A percentile compares a stretch with the other conserved stretches of the same genome.
phyloP scores from a whole-genome alignment of 2,797 vertebrate genomes.

The Cephalopachus bancanus region DNA sequence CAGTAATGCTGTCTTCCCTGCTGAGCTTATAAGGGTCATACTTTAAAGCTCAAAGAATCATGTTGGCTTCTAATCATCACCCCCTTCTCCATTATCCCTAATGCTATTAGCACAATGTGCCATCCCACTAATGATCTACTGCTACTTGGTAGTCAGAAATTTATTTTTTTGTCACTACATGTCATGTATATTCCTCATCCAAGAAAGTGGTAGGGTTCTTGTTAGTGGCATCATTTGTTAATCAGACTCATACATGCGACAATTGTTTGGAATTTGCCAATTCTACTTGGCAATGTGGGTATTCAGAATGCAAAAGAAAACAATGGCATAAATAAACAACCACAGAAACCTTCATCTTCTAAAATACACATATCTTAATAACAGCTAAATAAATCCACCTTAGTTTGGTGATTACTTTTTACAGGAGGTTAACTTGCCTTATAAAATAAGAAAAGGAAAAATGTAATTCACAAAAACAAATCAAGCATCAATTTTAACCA shows the following conservation, averaged over 20 bases:
- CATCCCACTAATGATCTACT: slow-evolving; percentile 70
- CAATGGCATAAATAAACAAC: slow-evolving; percentile 66
- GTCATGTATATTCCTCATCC: slow-evolving; percentile 77
- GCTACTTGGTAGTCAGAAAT: slow-evolving; percentile 79
- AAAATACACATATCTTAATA: slow-evolving; percentile 75
- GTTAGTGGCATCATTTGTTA: slow-evolving; percentile 76
- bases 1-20: slow-evolving; percentile 60
- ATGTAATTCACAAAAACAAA: slow-evolving; percentile 56
- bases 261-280: slow-evolving; percentile 74
- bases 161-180: slow-evolving; percentile 78
- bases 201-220: slow-evolving; percentile 76
- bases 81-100: slow-evolving; percentile 71
- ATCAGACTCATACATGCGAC: slow-evolving; percentile 74
- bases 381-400: slow-evolving; percentile 63
- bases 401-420: slow-evolving; percentile 6
- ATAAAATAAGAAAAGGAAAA: slow-evolving; percentile 12
- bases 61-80: slow-evolving; percentile 62
- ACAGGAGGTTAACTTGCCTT: not conserved
- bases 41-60: slow-evolving; percentile 65
- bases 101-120: slow-evolving; percentile 67
- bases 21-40: not conserved
- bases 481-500: slow-evolving; percentile 29
- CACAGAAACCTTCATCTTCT: slow-evolving; percentile 45
- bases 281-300: slow-evolving; percentile 54
- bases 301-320: slow-evolving; percentile 80